Conservation (phyloP, 2,113 vertebrate species). For the Python bivittatus region DNA sequence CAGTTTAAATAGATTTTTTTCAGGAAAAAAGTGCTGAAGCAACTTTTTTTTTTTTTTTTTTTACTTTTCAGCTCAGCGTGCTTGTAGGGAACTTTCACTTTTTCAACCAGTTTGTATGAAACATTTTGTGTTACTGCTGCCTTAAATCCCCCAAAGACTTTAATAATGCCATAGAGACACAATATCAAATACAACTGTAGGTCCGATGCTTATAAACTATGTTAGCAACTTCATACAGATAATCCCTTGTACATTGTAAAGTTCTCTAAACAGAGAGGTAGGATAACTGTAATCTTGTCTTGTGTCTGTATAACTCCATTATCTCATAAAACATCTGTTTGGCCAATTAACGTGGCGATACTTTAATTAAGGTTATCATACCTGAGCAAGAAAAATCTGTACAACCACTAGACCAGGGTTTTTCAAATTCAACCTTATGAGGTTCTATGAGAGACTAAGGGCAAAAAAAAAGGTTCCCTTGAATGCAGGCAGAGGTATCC, state of each 20-base stretch:
- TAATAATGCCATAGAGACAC: background rate
- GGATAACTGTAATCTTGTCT: background rate
- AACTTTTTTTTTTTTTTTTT: background rate
- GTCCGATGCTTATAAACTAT: background rate
- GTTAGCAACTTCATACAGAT: background rate
- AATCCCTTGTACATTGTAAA: background rate
- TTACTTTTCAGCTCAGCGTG: background rate
- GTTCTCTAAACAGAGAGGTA: background rate
- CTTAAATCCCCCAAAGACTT: background rate
- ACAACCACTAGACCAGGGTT: background rate
- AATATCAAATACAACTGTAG: background rate
- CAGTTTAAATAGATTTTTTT: background rate
- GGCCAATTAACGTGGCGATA: background rate
- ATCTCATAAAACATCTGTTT: background rate
- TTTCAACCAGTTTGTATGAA: background rate
- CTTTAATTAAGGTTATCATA: background rate
- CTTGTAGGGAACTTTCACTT: background rate
- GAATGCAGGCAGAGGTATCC: background rate
- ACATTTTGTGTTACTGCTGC: background rate
- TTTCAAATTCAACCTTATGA: background rate
- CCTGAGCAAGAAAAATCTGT: background rate
- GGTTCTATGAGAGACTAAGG: background rate
- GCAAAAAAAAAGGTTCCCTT: fast-evolving
- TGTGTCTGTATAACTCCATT: background rate
- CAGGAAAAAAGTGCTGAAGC: background rate